Base-by-base conservation (phyloP, 1,140 invertebrate species). In the Lycorma delicatula region DNA sequence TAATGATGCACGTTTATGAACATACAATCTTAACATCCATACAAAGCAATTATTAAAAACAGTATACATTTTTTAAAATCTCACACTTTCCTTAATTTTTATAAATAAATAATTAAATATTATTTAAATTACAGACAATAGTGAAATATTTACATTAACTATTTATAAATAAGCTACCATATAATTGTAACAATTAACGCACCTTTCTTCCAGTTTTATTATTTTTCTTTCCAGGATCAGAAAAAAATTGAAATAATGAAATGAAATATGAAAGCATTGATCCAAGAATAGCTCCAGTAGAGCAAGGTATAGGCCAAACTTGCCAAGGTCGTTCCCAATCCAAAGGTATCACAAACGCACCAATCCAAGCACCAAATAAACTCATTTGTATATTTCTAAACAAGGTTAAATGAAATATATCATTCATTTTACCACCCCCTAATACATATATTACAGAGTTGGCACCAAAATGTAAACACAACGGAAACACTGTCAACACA, bases 271-370 rank as follows among this genome's bases (percentile, higher is more conserved):
- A 76, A 2, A 77, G 36, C 16, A 79, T 70, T 61, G 79, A 84
- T 3, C 85, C 86, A 54, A 80, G 59, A 5, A 87, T 65, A n/a
- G 85, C 81, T 49, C 86, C 86, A 7, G 82, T 72, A 54, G 80
- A 77, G 66, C 84, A 87, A 4, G 87, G 85, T 63, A 89, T 81
- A 1, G 88, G 88, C 88, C 89, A 91, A 52, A 71, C 72, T 74
- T 89, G 91, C 91, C 91, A 97, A 1, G 87, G 84, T 58, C 84
- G 78, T 70, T 95, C 89, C 93, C 93, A 97, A 70, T 97, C 92
- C 11, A 97, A 72, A 23, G 92, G 92, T 59, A 95, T 91, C 0
- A 90, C 84, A 60, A 89, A 79, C 23, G 90, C 87, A 16, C 91
- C 90, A 7, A 89, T 65, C 91, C 91, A 96, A 11, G 89, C 82